Base-by-base conservation (phyloP, 1,140 invertebrate genomes). In the Solenopsis fugax region DNA sequence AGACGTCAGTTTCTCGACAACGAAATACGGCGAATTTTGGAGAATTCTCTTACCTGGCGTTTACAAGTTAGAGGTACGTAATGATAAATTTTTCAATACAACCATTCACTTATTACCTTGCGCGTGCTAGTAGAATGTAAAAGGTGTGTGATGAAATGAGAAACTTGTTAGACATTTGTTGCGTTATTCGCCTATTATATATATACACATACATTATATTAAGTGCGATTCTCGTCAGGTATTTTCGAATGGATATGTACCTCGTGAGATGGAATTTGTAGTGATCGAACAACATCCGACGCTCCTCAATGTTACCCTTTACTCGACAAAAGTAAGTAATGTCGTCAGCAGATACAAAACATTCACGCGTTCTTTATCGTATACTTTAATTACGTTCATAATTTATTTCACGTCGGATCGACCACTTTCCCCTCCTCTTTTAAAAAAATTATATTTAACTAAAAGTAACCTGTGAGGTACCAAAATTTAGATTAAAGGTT, bases 1-100 rank as follows among this genome's bases (percentile, higher is more conserved):
- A 48, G 98, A 98, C 93, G 97, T 99, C 80, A 97, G 97, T 21
- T 98, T 98, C 94, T 97, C 97, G 92, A 98, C 97, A 6, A 98
- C 98, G 1, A 97, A 98, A 94, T 97, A 98, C 90, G 98, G 98
- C n/a, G 98, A 99, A 95, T 99, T 98, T 95, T 99, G 98, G 98
- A 96, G 98, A 86, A 97, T 98, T 52, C 95, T 98, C 7, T 91
- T 98, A 62, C 98, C 98, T 2, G 98, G 98, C 91, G 95, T 96
- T 54, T 98, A 99, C 94, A 97, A 97, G 90, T 93, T 98, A 34
- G 97, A 98, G 96, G 98, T 98, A 95, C 95, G 52, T 64, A 56
- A 5, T 13, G n/a, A 37, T 50, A 54, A 16, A 9, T n/a, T 24
- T 18, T 73, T n/a, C n/a, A 56, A 37, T 21, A 37, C 0, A 73